Percentiles rank a stretch among this genome's conserved stretches.
Conservation (phyloP, 2,888 invertebrate genomes). For the Lamellibrachia satsuma region DNA sequence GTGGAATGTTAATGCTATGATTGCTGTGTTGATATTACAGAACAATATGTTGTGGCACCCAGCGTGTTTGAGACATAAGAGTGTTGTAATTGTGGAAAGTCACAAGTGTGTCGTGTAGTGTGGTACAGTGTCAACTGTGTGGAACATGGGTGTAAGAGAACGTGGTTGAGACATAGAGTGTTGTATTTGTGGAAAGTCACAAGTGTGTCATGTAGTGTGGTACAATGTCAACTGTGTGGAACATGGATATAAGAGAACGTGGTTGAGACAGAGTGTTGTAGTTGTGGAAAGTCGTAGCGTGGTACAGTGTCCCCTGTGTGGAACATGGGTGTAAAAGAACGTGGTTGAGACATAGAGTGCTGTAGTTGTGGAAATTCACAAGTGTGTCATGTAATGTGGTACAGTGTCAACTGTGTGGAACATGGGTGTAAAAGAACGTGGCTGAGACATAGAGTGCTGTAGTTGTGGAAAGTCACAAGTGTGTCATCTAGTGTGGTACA, state of each 20-base stretch:
- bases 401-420: background rate
- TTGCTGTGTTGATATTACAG: no score
- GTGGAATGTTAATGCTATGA: no score
- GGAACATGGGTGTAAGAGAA: slow-evolving; percentile 21
- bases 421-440: slow-evolving; percentile 23
- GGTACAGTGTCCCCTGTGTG: background rate
- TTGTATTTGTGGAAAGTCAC: slow-evolving; percentile 22
- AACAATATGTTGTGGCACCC: no score
- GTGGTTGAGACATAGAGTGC: background rate
- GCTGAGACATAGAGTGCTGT: background rate
- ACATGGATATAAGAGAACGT: slow-evolving; percentile 21
- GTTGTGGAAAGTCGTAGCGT: background rate
- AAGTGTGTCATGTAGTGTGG: no score
- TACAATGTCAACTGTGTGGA: background rate
- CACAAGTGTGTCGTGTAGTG: slow-evolving; percentile 21
- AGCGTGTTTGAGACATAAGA: no score
- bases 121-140: background rate
- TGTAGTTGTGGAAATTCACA: slow-evolving; percentile 24
- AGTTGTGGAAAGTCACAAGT: slow-evolving; percentile 27
- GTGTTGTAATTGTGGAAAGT: background rate
- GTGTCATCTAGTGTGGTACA: no score
- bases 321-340: slow-evolving; percentile 21
- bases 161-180: no score
- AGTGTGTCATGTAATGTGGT: background rate
- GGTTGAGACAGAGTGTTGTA: background rate